Evolutionary conservation across 2,113 vertebrate genomes (phyloP), one percentile per base, ranked within the genome.

Genomic region (Syrmaticus mikado): DNA sequence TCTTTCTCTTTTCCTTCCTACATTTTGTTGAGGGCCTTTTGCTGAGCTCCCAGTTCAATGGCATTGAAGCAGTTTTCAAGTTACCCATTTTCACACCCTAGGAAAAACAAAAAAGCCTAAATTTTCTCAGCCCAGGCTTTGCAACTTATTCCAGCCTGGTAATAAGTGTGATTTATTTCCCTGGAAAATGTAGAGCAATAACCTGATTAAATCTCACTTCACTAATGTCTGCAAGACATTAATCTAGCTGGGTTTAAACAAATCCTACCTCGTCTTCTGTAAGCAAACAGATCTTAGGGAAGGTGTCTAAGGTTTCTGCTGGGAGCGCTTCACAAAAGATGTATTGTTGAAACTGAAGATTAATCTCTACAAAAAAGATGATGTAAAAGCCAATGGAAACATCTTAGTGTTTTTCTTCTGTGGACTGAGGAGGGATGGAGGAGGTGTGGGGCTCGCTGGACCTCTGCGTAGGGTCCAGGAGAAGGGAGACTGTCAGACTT

Each of bases 221-320:
- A 78, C 95, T 96, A 96, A 96, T 97, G 94, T 95, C 94, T 97
- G 87, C 91, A 94, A 95, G 95, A 97, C 92, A 90, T 96, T 97
- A 95, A 96, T 96, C 95, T 93, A 95, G 77, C 73, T 78, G 88
- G 82, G 90, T 97, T 97, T 95, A 96, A 92, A 96, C 87, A 95
- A 97, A 97, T 96, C 95, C 87, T 95, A 94, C 94, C 94, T 97
- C 95, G 1, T 95, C 93, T 95, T 96, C 91, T 95, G 77, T 95
- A 97, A 97, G 95, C 96, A 95, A 97, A 97, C 93, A 95, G 76
- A 96, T 97, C 87, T 94, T 96, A 92, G 66, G 62, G 90, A 96
- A 95, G 94, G 96, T 97, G 95, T 95, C 96, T 97, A 96, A 95
- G 85, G 96, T 97, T 97, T 97, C 96, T 96, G 70, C 85, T 90